Base-by-base conservation (phyloP, 2,888 invertebrate species). In the Drosophila pseudotakahashii region DNA sequence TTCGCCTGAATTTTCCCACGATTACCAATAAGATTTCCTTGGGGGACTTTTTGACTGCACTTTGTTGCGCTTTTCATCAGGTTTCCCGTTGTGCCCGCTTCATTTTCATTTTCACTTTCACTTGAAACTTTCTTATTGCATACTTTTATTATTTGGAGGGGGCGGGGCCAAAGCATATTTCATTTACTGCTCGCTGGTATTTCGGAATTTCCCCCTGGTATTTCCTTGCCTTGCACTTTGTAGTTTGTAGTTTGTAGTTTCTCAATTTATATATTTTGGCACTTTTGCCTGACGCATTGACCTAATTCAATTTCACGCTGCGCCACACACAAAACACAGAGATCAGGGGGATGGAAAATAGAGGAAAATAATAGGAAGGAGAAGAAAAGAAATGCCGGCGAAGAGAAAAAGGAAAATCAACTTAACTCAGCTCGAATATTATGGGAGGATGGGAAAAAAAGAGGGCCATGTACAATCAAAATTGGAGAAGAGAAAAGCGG, bases 301-400 rank as follows among this genome's bases (percentile, higher is more conserved):
- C 81, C 85, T 76, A 82, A 82, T 82, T 82, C 81, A 76, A 82
- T 82, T 82, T 85, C 85, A 85, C 75, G 82, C 85, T 81, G 76
- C 67, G 71, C 79, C 79, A 78, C 58, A 75, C 77, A 71, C 75
- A 78, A 44, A 68, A 54, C 44, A 59, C 58, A 41, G 58, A 41
- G 58, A 59, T 59, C 58, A 52, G 58, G 58, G 52, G 39, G 30
- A 32, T 23, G 58, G 64, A 73, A 68, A 52, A 60, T 32, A 53
- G 45, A 26, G 19, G 13, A 55, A 50, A 68, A 61, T 47, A 47
- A 39, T 32, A 19, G 48, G 51, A 41, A 44, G 26, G 50, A 44
- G 30, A 52, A 45, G 61, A 59, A 69, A 54, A 37, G 36, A 57
- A 62, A 44, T 55, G 53, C 39, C 14, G 11, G 16, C 30, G 54